Conservation (phyloP, 2,113 vertebrate species). For the Lathamus discolor region DNA sequence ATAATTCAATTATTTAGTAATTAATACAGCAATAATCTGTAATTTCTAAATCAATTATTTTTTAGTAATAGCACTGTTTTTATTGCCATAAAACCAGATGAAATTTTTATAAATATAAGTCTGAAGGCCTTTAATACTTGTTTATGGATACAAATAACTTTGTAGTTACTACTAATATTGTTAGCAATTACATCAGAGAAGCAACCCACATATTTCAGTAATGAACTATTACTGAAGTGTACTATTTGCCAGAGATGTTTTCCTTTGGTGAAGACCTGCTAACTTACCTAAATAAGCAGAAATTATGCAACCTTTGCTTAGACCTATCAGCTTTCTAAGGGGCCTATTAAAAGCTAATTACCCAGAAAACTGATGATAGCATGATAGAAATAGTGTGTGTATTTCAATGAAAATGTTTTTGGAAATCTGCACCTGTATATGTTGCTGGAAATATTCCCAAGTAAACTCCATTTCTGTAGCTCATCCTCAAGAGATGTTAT, state of each 20-base stretch:
- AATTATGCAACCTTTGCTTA: slow-evolving; percentile 22
- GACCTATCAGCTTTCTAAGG: background rate
- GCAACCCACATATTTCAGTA: background rate
- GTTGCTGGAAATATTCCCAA: background rate
- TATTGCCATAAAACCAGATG: background rate
- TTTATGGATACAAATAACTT: background rate
- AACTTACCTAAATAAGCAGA: slow-evolving; percentile 15
- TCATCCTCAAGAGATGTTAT: background rate
- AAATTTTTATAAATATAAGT: background rate
- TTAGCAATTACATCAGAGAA: background rate
- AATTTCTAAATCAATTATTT: background rate
- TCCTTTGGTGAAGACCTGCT: background rate
- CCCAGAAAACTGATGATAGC: background rate
- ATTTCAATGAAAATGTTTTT: background rate
- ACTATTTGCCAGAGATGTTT: slow-evolving; percentile 1
- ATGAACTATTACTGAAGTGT: background rate
- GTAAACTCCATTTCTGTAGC: background rate
- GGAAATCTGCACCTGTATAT: background rate
- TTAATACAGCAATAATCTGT: background rate
- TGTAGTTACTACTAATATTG: background rate
- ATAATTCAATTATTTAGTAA: background rate
- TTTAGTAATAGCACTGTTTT: background rate
- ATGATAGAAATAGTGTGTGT: accelerated
- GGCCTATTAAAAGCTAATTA: background rate
- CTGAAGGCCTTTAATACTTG: background rate